phyloP scores from a whole-genome alignment of 2,113 vertebrate species.

The Cathartes aura region DNA sequence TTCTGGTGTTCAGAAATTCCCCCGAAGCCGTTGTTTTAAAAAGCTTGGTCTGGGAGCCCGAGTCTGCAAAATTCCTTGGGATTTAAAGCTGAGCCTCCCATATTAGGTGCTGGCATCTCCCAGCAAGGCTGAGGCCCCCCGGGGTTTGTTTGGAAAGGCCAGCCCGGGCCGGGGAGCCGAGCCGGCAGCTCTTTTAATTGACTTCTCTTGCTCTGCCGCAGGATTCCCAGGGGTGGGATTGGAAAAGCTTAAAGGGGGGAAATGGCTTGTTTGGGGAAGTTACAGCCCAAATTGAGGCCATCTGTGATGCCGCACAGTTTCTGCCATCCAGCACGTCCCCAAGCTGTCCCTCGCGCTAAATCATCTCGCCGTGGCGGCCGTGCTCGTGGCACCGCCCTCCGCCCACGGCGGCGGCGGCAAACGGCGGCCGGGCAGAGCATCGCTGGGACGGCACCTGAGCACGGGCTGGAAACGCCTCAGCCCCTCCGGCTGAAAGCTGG shows the following conservation, averaged over 20 bases:
- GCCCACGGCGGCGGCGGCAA: neutral
- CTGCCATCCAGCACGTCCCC: neutral
- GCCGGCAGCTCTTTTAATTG: neutral
- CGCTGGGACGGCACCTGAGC: neutral
- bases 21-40: too few species aligned
- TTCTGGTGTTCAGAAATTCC: too few species aligned
- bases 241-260: neutral
- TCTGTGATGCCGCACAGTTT: fast-evolving
- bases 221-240: neutral
- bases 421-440: fast-evolving
- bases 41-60: neutral
- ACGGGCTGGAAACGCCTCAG: neutral
- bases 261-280: neutral
- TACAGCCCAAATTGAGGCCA: neutral
- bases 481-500: too few species aligned
- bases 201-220: neutral
- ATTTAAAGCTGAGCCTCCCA: fast-evolving
- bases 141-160: neutral
- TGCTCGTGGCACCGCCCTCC: fast-evolving
- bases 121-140: fast-evolving
- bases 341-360: neutral
- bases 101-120: fast-evolving
- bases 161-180: neutral
- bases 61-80: neutral
- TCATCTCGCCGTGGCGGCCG: fast-evolving